phyloP scores from a whole-genome alignment of 2,888 invertebrate species.

The Clistopyga incitator region DNA sequence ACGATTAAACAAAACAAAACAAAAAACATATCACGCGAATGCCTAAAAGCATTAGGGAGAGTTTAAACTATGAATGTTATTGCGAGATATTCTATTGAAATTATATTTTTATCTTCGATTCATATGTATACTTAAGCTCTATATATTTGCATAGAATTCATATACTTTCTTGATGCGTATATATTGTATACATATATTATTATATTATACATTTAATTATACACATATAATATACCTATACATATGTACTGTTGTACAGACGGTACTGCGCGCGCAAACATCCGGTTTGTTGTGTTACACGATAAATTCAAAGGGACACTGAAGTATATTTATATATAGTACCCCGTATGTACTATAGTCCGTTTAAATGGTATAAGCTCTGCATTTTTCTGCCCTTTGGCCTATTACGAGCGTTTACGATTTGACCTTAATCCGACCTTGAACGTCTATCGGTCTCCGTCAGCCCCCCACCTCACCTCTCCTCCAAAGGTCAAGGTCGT shows the following conservation, averaged over 20 bases:
- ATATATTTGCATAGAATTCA: conserved; percentile 77
- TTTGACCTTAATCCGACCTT: conserved; percentile 63
- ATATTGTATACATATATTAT: conserved; percentile 62
- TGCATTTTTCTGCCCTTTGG: conserved; percentile 64
- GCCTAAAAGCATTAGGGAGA: conserved; percentile 78
- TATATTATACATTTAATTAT: conserved; percentile 54
- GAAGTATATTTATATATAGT: conserved; percentile 24
- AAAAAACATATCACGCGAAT: conserved; percentile 75
- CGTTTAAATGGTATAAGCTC: conserved; percentile 30
- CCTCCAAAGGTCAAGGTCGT: conserved; percentile 61
- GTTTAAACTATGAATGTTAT: conserved; percentile 77
- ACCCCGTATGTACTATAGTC: conserved; percentile 7
- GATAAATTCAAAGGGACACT: conserved; percentile 22
- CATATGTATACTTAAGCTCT: conserved; percentile 72
- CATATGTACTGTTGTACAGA: conserved; percentile 44
- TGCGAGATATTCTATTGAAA: conserved; percentile 77
- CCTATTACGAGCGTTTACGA: conserved; percentile 60
- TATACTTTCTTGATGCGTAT: conserved; percentile 77
- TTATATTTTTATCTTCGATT: conserved; percentile 81
- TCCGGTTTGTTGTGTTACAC: conserved; percentile 33
- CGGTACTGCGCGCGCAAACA: conserved; percentile 22
- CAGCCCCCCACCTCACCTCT: conserved; percentile 19
- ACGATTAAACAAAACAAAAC: conserved; percentile 44
- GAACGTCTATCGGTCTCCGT: conserved; percentile 59
- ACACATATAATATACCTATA: conserved; percentile 56